Evolutionary conservation across 2,113 vertebrate genomes (phyloP).

Genomic region (Channa maculata): DNA sequence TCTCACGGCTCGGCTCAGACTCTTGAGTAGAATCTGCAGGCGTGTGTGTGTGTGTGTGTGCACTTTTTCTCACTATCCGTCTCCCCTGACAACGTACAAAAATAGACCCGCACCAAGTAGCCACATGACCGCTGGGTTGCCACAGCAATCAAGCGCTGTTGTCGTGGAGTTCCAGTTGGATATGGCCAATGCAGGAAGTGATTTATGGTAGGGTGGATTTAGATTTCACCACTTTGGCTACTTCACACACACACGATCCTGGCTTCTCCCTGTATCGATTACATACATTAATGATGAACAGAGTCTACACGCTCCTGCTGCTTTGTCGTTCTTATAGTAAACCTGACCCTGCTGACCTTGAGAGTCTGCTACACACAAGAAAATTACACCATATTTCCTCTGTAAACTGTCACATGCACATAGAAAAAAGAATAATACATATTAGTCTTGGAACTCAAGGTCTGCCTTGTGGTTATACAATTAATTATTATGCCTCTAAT

Average conservation of each 20-base stretch:
- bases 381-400: background rate
- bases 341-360: slow-evolving; percentile 10
- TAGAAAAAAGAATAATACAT: background rate
- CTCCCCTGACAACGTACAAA: slow-evolving; percentile 78
- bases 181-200: slow-evolving; percentile 56
- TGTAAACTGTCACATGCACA: background rate
- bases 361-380: background rate
- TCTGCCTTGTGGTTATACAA: background rate
- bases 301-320: background rate
- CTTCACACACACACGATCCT: slow-evolving; percentile 12
- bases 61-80: slow-evolving; percentile 47
- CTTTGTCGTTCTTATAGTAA: slow-evolving; percentile 10
- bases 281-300: slow-evolving; percentile 10
- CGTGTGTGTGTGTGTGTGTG: slow-evolving; percentile 19
- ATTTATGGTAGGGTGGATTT: slow-evolving; percentile 63
- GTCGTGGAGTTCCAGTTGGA: slow-evolving; percentile 71
- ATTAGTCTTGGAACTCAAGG: background rate
- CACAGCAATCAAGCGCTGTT: slow-evolving; percentile 79
- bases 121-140: slow-evolving; percentile 74
- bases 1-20: background rate
- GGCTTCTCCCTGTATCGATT: no score
- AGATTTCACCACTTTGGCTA: slow-evolving; percentile 48
- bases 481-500: background rate
- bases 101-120: slow-evolving; percentile 69
- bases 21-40: slow-evolving; percentile 5